phyloP scores from a whole-genome alignment of 2,797 vertebrate genomes.

The Chelon labrosus region DNA sequence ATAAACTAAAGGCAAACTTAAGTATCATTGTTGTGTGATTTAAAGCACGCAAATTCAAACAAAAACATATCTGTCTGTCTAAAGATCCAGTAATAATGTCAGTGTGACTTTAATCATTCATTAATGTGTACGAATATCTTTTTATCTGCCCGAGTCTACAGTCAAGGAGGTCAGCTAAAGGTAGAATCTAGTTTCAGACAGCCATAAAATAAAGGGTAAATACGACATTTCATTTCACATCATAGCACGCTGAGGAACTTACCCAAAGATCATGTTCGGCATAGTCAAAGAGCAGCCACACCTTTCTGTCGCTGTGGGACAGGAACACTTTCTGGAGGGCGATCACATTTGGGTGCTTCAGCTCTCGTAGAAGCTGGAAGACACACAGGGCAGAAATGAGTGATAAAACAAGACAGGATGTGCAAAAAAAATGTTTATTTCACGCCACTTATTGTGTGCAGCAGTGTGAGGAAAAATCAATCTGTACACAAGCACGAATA shows the following conservation, averaged over 20 bases:
- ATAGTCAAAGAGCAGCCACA: slow-evolving; percentile 98
- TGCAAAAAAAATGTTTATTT: not conserved
- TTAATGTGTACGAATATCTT: not conserved
- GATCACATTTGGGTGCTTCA: slow-evolving; percentile 98
- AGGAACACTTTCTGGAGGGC: slow-evolving; percentile 98
- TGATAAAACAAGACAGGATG: not conserved
- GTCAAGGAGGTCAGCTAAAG: not conserved
- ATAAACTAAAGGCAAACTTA: not conserved
- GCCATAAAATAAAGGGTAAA: too few species aligned
- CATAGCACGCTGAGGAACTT: too few species aligned
- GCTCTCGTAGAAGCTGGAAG: slow-evolving; percentile 93
- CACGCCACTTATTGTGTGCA: not conserved
- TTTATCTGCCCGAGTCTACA: too few species aligned
- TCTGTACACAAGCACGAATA: not conserved
- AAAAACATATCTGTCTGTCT: not conserved
- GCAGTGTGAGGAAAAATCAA: not conserved
- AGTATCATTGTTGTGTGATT: too few species aligned
- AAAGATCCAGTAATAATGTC: not conserved
- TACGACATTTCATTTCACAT: too few species aligned
- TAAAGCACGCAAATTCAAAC: not conserved
- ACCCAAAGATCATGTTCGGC: slow-evolving; percentile 99
- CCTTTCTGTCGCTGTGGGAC: slow-evolving; percentile 98
- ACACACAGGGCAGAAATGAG: slow-evolving; percentile 37
- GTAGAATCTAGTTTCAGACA: not conserved
- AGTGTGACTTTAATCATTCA: not conserved